Base-by-base conservation (phyloP, 30 jellyfish, hydroid and myxozoan species). In the Nemopilema nomurai region DNA sequence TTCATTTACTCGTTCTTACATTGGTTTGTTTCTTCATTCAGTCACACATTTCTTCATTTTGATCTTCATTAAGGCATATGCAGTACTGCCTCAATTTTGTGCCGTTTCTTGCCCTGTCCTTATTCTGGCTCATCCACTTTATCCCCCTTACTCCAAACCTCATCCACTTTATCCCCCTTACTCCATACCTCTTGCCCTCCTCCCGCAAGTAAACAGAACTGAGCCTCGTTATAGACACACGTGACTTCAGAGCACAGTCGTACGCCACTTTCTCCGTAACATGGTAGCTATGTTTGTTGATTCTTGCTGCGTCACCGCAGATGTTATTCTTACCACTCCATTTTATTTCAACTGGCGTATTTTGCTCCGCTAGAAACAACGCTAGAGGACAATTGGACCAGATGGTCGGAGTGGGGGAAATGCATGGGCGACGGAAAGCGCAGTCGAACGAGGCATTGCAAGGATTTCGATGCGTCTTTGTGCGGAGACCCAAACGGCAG, bases 341-440 rank as follows among this genome's bases (percentile, higher is more conserved):
- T n/a, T n/a, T n/a, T n/a, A n/a, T n/a, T n/a, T n/a, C n/a, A n/a
- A n/a, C n/a, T n/a, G n/a, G n/a, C n/a, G n/a, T n/a, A n/a, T n/a
- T n/a, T n/a, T n/a, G n/a, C n/a, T n/a, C n/a, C n/a, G n/a, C n/a
- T 33, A 73, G 83, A 32, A 41, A 73, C 23, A 30, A 73, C 70
- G 25, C 24, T 21, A 0, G 70, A 18, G 22, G 69, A 69, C 31
- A 26, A 30, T 6, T 73, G 83, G 83, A 66, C 49, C 33, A 31
- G 32, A n/a, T 73, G 83, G 83, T 73, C 83, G 0, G 49, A 68
- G 32, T 73, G 83, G 83, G 83, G 83, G 22, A 17, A 73, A 23
- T 73, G 83, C 70, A 73, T 41, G 69, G 83, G 83, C 21, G 28
- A 41, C 19, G 64, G 70, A 21, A 1, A 18, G 41, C 29, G 70